Percentiles rank a stretch among this genome's conserved stretches.
phyloP scores from a whole-genome alignment of 2,797 vertebrate species.

The Hephaestus fuliginosus region DNA sequence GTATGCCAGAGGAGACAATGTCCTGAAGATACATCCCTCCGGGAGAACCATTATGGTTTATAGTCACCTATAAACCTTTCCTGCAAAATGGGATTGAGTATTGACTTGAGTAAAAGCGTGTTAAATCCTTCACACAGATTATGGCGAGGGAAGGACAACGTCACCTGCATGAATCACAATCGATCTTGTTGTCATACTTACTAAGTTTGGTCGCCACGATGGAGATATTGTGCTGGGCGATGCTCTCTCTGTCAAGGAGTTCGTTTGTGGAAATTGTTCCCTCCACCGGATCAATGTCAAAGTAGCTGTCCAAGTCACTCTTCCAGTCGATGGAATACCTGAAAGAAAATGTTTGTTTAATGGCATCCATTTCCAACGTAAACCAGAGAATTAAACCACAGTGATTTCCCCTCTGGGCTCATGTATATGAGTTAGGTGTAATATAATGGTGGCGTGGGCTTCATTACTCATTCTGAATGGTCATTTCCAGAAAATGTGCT shows the following conservation, averaged over 20 bases:
- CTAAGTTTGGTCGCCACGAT: slow-evolving; percentile 97
- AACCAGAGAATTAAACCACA: slow-evolving; percentile 57
- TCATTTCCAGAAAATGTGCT: slow-evolving; percentile 81
- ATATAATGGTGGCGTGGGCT: slow-evolving; percentile 64
- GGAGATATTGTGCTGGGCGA: slow-evolving; percentile 95
- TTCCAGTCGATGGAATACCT: slow-evolving; percentile 98
- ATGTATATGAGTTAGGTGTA: slow-evolving; percentile 71
- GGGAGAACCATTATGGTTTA: slow-evolving; percentile 78
- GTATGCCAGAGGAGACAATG: slow-evolving; percentile 69
- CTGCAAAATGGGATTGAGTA: slow-evolving; percentile 81
- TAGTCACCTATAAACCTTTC: slow-evolving; percentile 78
- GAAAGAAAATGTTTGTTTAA: slow-evolving; percentile 72
- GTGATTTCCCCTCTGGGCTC: slow-evolving; percentile 49
- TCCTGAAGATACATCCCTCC: slow-evolving; percentile 70
- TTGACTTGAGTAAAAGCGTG: slow-evolving; percentile 75
- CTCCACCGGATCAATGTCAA: slow-evolving; percentile 94
- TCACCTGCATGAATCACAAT: slow-evolving; percentile 59
- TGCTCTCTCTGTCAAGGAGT: slow-evolving; percentile 94
- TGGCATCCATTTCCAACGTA: slow-evolving; percentile 43
- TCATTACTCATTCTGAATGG: slow-evolving; percentile 81
- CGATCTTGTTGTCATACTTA: slow-evolving; percentile 88
- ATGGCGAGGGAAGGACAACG: slow-evolving; percentile 56
- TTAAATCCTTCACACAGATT: slow-evolving; percentile 79
- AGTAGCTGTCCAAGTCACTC: slow-evolving; percentile 94
- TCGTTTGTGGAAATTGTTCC: slow-evolving; percentile 97